A percentile compares a stretch with the other conserved stretches of the same genome.
phyloP scores from a whole-genome alignment of 1,140 invertebrate genomes.

The Radopholus similis region DNA sequence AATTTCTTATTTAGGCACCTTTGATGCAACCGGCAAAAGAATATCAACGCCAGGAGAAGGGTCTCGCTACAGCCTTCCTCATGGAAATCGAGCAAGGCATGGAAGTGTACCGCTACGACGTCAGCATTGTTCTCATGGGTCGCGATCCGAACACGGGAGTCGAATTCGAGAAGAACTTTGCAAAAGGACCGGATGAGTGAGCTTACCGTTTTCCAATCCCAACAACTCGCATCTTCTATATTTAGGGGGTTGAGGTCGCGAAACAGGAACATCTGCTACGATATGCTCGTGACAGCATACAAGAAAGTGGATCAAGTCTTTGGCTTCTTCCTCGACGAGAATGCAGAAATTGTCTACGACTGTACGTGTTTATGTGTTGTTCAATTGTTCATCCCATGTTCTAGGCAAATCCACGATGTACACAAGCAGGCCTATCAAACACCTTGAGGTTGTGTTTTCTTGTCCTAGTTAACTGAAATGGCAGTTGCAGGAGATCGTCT shows the following conservation, averaged over 20 bases:
- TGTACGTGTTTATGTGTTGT: slow-evolving; percentile 14
- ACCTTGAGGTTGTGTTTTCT: neutral
- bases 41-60: slow-evolving; percentile 14
- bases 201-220: neutral
- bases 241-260: slow-evolving; percentile 21
- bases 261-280: slow-evolving; percentile 30
- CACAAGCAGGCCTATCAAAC: slow-evolving; percentile 15
- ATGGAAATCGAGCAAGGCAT: slow-evolving; percentile 17
- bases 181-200: slow-evolving; percentile 30
- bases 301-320: slow-evolving; percentile 11
- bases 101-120: slow-evolving; percentile 34
- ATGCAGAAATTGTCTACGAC: slow-evolving; percentile 24
- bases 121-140: slow-evolving; percentile 8
- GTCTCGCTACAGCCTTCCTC: slow-evolving; percentile 20
- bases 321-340: slow-evolving; percentile 10
- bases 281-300: slow-evolving; percentile 17
- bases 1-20: no score
- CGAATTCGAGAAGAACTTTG: slow-evolving; percentile 10
- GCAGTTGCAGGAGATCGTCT: slow-evolving; percentile 1
- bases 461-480: neutral
- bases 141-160: no score
- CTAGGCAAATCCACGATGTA: no score
- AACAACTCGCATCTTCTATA: neutral
- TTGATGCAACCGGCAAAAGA: slow-evolving; percentile 20
- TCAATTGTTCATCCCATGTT: no score